Percentiles rank a stretch among this genome's conserved stretches.
Evolutionary conservation across 23 tunicate genomes (phyloP).

Genomic region (Phallusia fumigata): DNA sequence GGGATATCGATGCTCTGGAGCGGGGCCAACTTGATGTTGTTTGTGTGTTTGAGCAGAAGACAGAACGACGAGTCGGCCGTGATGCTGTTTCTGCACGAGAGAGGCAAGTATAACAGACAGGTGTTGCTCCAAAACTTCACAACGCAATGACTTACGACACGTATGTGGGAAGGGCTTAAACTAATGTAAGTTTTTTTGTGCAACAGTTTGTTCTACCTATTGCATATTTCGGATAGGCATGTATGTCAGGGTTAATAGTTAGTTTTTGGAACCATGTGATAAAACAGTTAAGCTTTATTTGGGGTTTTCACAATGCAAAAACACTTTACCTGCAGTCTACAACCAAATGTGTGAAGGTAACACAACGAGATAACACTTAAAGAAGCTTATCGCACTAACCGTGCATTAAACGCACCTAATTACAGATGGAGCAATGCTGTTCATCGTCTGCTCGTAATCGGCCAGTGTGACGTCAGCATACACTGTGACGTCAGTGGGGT

Average conservation of each 20-base stretch:
- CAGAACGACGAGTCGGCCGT: slow-evolving; percentile 82
- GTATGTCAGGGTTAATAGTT: too few relatives aligned
- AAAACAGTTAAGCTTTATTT: too few relatives aligned
- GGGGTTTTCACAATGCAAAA: too few relatives aligned
- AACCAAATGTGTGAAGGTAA: too few relatives aligned
- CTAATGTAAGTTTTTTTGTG: too few relatives aligned
- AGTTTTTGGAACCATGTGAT: too few relatives aligned
- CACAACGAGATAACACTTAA: too few relatives aligned
- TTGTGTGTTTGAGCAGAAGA: slow-evolving; percentile 68
- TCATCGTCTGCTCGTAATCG: slow-evolving; percentile 67
- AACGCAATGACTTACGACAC: neutral
- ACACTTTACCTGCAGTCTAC: too few relatives aligned
- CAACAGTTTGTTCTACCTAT: too few relatives aligned
- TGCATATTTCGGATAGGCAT: too few relatives aligned
- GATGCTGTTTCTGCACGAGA: slow-evolving; percentile 63
- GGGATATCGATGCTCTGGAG: slow-evolving; percentile 73
- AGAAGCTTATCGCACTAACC: neutral
- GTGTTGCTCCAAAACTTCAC: neutral
- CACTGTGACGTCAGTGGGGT: slow-evolving; percentile 74
- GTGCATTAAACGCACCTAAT: slow-evolving; percentile 34
- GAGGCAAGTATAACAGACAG: neutral
- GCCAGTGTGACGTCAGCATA: slow-evolving; percentile 55
- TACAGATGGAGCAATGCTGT: slow-evolving; percentile 60
- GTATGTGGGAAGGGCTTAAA: too few relatives aligned
- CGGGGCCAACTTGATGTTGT: slow-evolving; percentile 40